These are phyloP conservation scores for Leucoma salicis DNA, from an alignment of 2,888 invertebrate genomes.

Conservation along the genomic window DNA sequence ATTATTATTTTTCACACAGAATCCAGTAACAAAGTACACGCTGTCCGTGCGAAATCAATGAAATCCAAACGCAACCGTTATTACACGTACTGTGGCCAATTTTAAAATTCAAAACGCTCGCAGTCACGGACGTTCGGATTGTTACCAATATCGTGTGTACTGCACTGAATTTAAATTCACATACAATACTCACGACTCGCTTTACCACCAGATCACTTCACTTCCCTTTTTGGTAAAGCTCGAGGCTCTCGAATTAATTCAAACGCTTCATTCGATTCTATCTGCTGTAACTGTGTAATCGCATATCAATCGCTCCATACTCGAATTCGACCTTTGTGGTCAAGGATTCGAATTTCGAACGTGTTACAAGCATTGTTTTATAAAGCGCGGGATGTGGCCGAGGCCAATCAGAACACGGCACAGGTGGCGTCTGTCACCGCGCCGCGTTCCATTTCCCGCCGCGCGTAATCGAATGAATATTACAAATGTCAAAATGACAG, in stretches of 20 bases:
- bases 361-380: constrained; percentile 53
- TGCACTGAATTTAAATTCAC: constrained; percentile 63
- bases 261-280: constrained; percentile 51
- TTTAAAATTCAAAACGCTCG: constrained; percentile 65
- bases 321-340: constrained; percentile 57
- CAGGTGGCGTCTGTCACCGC: constrained; percentile 72
- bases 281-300: constrained; percentile 45
- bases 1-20: constrained; percentile 17
- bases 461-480: constrained; percentile 77
- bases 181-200: constrained; percentile 39
- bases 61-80: constrained; percentile 44
- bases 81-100: constrained; percentile 39
- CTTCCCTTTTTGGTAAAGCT: constrained; percentile 49
- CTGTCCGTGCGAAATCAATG: constrained; percentile 42
- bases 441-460: constrained; percentile 70
- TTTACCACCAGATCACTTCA: constrained; percentile 39
- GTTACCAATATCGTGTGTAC: constrained; percentile 64
- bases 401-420: constrained; percentile 47
- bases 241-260: constrained; percentile 44
- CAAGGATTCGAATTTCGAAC: constrained; percentile 49
- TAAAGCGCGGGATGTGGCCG: constrained; percentile 42
- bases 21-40: constrained; percentile 23
- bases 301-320: constrained; percentile 63
- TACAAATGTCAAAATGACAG: constrained; percentile 73
- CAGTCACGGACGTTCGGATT: constrained; percentile 53